Evolutionary conservation across 1,140 invertebrate species (phyloP).

Genomic region (Pachypsylla venusta): DNA sequence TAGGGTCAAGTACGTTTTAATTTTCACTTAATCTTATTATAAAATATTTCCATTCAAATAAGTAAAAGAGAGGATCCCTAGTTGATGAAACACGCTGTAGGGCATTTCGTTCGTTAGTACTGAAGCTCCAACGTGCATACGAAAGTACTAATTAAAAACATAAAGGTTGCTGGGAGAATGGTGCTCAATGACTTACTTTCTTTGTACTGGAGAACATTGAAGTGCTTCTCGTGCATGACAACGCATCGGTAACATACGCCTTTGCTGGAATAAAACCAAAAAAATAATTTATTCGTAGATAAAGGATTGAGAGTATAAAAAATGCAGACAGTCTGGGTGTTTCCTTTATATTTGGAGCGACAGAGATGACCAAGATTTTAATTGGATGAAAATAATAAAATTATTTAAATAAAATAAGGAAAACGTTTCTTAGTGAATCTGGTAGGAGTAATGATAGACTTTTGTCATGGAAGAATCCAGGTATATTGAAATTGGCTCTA

Average conservation of each 20-base stretch:
- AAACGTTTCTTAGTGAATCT: too few relatives aligned
- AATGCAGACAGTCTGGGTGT: background rate
- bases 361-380: background rate
- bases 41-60: too few relatives aligned
- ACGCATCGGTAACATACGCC: constrained; percentile 44
- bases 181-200: constrained; percentile 38
- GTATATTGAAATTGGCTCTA: too few relatives aligned
- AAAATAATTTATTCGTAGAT: constrained; percentile 15
- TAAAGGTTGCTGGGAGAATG: background rate
- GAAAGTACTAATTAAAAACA: background rate
- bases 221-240: constrained; percentile 43
- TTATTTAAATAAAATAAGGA: too few relatives aligned
- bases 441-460: too few relatives aligned
- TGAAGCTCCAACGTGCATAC: constrained; percentile 4
- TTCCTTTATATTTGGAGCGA: background rate
- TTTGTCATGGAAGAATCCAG: too few relatives aligned
- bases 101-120: background rate
- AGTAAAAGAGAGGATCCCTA: too few relatives aligned
- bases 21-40: too few relatives aligned
- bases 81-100: constrained; percentile 1
- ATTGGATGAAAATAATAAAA: too few relatives aligned
- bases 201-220: constrained; percentile 50
- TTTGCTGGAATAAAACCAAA: constrained; percentile 29
- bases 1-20: too few relatives aligned
- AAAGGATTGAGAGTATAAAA: background rate